Evolutionary conservation across 2,888 invertebrate species (phyloP).

Genomic region (Drosophila helvetica): DNA sequence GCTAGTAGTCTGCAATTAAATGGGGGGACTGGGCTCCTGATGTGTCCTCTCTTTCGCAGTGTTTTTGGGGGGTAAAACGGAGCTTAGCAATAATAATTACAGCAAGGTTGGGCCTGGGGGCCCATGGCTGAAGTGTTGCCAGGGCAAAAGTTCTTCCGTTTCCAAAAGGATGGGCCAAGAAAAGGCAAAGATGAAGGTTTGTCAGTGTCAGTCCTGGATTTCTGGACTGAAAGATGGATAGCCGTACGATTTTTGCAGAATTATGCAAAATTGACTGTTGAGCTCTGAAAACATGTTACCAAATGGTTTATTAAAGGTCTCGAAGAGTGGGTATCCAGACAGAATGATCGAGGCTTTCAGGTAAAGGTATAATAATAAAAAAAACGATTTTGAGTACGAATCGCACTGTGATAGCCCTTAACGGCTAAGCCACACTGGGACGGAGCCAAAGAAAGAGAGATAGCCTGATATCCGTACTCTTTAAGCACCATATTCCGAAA

Average conservation of each 20-base stretch:
- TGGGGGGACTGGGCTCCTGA: conserved; percentile 24
- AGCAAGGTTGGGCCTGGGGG: conserved; percentile 16
- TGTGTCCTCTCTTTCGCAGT: neutral
- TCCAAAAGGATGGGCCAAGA: neutral
- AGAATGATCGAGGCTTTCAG: too few species aligned
- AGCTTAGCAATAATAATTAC: conserved; percentile 55
- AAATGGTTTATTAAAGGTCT: neutral
- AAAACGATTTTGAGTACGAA: too few species aligned
- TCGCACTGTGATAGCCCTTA: too few species aligned
- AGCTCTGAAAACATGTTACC: neutral
- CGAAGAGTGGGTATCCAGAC: too few species aligned
- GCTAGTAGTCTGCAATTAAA: conserved; percentile 60
- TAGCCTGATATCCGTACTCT: too few species aligned
- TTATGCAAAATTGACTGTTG: neutral
- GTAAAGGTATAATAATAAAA: too few species aligned
- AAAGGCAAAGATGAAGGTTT: neutral
- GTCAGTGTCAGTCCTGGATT: neutral
- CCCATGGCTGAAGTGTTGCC: conserved; percentile 33
- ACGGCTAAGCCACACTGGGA: neutral
- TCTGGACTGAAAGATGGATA: neutral
- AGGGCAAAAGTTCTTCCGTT: conserved; percentile 28
- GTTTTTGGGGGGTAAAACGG: conserved; percentile 2
- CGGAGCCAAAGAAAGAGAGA: neutral
- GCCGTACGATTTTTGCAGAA: neutral
- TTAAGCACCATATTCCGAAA: too few species aligned